Percentiles rank a stretch among this genome's conserved stretches.
Conservation (phyloP, 2,113 vertebrate genomes). For the Platichthys stellatus region DNA sequence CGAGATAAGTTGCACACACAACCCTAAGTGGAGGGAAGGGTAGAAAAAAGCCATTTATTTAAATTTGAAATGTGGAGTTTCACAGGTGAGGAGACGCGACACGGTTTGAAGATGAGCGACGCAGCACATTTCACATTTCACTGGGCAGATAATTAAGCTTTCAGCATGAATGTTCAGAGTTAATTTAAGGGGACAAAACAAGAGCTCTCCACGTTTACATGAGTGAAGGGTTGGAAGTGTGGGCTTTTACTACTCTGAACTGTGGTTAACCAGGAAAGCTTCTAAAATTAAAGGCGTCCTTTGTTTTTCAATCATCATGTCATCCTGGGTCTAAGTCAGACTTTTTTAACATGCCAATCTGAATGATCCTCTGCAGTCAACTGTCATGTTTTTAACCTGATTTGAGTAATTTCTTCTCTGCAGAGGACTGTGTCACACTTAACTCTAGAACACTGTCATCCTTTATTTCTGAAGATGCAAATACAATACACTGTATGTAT, state of each 20-base stretch:
- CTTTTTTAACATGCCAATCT: no score
- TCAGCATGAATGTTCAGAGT: slow-evolving; percentile 27
- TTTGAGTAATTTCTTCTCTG: no score
- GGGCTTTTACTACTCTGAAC: background rate
- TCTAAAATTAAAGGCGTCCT: no score
- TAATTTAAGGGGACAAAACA: slow-evolving; percentile 35
- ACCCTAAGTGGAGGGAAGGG: background rate
- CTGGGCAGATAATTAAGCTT: slow-evolving; percentile 49
- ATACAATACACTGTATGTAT: background rate
- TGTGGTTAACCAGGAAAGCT: slow-evolving; percentile 14
- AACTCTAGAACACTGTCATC: no score
- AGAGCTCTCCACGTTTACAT: slow-evolving; percentile 19
- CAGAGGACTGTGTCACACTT: background rate
- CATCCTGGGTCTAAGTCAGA: background rate
- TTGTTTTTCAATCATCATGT: slow-evolving; percentile 11
- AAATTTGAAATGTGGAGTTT: slow-evolving; percentile 44
- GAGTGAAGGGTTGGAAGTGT: slow-evolving; percentile 5
- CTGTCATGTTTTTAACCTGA: background rate
- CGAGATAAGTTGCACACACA: slow-evolving; percentile 64
- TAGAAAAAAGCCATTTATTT: slow-evolving; percentile 38
- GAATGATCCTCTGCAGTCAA: no score
- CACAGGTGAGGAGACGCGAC: slow-evolving; percentile 25
- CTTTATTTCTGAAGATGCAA: background rate
- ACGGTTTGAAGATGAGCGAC: slow-evolving; percentile 23
- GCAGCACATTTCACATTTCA: slow-evolving; percentile 34